A percentile compares a stretch with the other conserved stretches of the same genome.
These are phyloP conservation scores for Dicyrtomina minuta DNA, from an alignment of 2,888 invertebrate genomes.

Conservation along the genomic window DNA sequence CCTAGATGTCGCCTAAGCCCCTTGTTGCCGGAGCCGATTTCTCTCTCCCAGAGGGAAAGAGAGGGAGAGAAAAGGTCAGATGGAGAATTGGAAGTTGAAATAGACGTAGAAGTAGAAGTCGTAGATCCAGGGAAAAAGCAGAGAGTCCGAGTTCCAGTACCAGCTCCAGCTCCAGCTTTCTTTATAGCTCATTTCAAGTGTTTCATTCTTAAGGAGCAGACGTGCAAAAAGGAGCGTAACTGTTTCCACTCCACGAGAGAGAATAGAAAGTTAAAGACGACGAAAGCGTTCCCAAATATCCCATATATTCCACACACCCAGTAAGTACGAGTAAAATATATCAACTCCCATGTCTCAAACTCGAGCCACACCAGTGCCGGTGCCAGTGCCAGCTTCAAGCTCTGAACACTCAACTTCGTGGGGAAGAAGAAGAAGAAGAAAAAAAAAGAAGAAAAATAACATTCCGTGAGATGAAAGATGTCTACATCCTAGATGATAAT, in stretches of 20 bases:
- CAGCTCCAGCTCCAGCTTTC: neutral
- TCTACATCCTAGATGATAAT: constrained; percentile 15
- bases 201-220: constrained; percentile 7
- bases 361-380: neutral
- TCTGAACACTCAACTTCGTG: neutral
- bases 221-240: constrained; percentile 12
- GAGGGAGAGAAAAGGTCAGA: neutral
- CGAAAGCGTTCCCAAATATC: neutral
- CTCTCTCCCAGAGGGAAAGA: too few relatives aligned
- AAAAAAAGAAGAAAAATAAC: constrained; percentile 10
- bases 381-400: too few relatives aligned
- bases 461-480: constrained; percentile 26
- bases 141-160: neutral
- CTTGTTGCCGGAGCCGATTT: too few relatives aligned
- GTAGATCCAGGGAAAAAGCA: constrained; percentile 5
- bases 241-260: neutral
- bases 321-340: neutral
- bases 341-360: neutral
- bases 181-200: constrained; percentile 23
- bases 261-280: neutral
- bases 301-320: too few relatives aligned
- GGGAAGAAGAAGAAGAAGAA: neutral
- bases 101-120: neutral
- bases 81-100: neutral
- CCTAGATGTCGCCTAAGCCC: too few relatives aligned